These are phyloP conservation scores for Cantharis nigra DNA, from an alignment of 2,888 invertebrate genomes.

Conservation along the genomic window DNA sequence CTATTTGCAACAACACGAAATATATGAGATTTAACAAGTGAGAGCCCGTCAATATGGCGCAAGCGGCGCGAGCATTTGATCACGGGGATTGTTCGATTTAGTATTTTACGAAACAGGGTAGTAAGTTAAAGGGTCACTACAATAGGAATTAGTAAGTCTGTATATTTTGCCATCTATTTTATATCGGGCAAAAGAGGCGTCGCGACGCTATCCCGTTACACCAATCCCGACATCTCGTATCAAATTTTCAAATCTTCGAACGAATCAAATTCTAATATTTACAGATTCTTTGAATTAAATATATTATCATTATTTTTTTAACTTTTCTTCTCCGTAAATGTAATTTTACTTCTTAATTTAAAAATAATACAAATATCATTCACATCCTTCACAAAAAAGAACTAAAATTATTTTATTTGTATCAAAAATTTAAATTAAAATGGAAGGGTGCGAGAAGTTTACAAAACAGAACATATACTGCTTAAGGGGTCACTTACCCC, in stretches of 20 bases:
- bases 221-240: constrained; percentile 11
- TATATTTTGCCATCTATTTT: constrained; percentile 20
- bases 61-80: constrained; percentile 37
- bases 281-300: neutral
- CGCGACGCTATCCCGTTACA: constrained; percentile 16
- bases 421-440: neutral
- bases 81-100: constrained; percentile 66
- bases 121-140: constrained; percentile 39
- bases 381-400: too few species aligned
- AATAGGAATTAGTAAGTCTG: constrained; percentile 11
- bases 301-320: neutral
- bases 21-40: constrained; percentile 18
- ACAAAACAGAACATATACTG: neutral
- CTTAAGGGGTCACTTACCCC: neutral
- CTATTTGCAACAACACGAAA: constrained; percentile 5
- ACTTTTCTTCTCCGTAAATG: too few species aligned
- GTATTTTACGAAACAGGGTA: constrained; percentile 65
- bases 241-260: neutral
- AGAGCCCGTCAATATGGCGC: constrained; percentile 42
- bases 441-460: neutral
- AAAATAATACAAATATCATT: too few species aligned
- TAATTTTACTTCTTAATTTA: too few species aligned
- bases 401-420: too few species aligned
- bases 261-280: neutral
- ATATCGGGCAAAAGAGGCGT: constrained; percentile 7